These are phyloP conservation scores for Opisthograptis luteolata DNA, from an alignment of 2,888 invertebrate species.

Conservation along the genomic window DNA sequence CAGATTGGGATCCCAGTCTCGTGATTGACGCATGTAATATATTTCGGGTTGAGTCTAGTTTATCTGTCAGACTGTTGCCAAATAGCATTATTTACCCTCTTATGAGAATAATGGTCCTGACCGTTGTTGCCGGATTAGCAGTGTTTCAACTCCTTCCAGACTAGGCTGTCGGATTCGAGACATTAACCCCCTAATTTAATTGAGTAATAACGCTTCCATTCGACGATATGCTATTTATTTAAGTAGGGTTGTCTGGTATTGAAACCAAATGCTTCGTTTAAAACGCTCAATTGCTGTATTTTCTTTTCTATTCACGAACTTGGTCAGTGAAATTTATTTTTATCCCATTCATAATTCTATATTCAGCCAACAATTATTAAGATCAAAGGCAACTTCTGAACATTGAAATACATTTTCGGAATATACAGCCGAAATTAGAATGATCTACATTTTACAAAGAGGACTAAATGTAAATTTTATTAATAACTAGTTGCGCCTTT, in stretches of 20 bases:
- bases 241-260: conserved; percentile 11
- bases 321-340: too few relatives aligned
- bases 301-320: too few relatives aligned
- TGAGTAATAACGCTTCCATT: conserved; percentile 9
- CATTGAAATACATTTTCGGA: too few relatives aligned
- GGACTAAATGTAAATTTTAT: too few relatives aligned
- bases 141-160: conserved; percentile 7
- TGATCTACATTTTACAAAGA: too few relatives aligned
- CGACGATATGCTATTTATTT: conserved; percentile 9
- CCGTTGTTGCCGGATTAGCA: conserved; percentile 6
- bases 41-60: not conserved
- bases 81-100: not conserved
- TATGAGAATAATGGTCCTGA: not conserved
- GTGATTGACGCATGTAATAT: conserved; percentile 6
- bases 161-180: not conserved
- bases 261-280: too few relatives aligned
- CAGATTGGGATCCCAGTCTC: not conserved
- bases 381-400: too few relatives aligned
- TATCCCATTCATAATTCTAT: too few relatives aligned
- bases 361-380: too few relatives aligned
- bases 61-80: not conserved
- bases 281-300: too few relatives aligned
- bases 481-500: too few relatives aligned
- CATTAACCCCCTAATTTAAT: conserved; percentile 14
- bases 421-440: too few relatives aligned